A percentile compares a stretch with the other conserved stretches of the same genome.
These are phyloP conservation scores for Cottus gobio DNA, from an alignment of 2,113 vertebrate genomes.

Conservation along the genomic window DNA sequence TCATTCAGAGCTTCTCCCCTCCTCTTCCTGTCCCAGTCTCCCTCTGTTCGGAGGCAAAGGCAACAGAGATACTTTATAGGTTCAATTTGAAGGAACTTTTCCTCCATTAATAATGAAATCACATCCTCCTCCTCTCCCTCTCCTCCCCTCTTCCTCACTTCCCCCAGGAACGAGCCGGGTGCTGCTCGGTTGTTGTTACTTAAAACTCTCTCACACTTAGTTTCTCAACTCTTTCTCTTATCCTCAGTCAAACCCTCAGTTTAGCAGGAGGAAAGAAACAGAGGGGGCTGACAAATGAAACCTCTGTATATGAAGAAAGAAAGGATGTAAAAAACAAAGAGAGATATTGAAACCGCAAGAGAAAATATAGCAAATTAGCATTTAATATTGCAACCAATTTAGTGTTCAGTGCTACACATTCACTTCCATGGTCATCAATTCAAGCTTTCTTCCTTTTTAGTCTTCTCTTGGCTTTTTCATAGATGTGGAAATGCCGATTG, in stretches of 20 bases:
- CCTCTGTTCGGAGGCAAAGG: conserved; percentile 15
- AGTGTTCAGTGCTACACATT: neutral
- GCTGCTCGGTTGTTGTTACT: conserved; percentile 45
- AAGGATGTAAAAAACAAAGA: neutral
- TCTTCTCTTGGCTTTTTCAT: conserved; percentile 12
- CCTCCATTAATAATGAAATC: conserved; percentile 78
- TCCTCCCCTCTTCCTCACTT: conserved; percentile 19
- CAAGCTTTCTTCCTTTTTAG: conserved; percentile 9
- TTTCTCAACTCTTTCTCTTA: conserved; percentile 37
- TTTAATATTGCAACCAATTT: conserved; percentile 7
- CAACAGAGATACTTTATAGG: conserved; percentile 64
- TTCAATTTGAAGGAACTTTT: conserved; percentile 70
- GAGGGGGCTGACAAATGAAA: conserved; percentile 44
- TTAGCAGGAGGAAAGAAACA: conserved; percentile 27
- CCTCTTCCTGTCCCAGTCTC: conserved; percentile 15
- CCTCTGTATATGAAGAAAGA: conserved; percentile 29
- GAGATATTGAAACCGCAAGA: neutral
- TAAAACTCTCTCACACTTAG: conserved; percentile 30
- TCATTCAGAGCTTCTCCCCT: conserved; percentile 17
- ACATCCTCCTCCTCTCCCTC: conserved; percentile 14
- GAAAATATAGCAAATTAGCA: neutral
- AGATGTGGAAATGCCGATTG: neutral
- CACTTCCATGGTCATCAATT: conserved; percentile 22
- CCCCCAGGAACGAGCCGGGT: conserved; percentile 34
- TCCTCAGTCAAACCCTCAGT: conserved; percentile 54